These are phyloP conservation scores for Cardiocondyla obscurior DNA, from an alignment of 1,140 invertebrate genomes.

Conservation along the genomic window DNA sequence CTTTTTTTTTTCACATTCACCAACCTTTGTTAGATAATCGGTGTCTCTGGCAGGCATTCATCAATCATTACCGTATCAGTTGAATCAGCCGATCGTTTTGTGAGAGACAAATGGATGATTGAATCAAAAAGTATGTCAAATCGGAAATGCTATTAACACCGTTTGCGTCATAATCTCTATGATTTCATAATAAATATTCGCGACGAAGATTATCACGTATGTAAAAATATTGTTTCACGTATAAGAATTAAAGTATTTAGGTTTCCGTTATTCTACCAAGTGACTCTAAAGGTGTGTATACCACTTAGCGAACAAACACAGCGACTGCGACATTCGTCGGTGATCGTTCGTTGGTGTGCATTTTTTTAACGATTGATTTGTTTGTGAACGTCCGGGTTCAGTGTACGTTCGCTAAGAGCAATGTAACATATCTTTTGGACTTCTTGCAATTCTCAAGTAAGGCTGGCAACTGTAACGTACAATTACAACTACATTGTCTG, in stretches of 20 bases:
- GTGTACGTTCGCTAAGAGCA: too few species aligned
- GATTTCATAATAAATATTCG: background rate
- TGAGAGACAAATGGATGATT: constrained; percentile 47
- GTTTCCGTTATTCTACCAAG: background rate
- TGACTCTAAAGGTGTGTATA: too few species aligned
- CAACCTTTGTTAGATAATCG: constrained; percentile 57
- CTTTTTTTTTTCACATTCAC: constrained; percentile 47
- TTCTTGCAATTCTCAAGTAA: constrained; percentile 7
- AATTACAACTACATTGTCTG: constrained; percentile 13
- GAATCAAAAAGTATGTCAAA: constrained; percentile 45
- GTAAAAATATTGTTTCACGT: background rate
- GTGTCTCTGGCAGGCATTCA: constrained; percentile 63
- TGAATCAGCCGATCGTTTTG: constrained; percentile 26
- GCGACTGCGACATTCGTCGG: too few species aligned
- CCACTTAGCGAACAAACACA: too few species aligned
- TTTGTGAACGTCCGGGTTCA: too few species aligned
- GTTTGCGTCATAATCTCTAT: background rate
- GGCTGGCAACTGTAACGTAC: background rate
- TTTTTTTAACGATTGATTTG: too few species aligned
- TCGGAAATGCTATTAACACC: background rate
- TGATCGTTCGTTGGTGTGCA: too few species aligned
- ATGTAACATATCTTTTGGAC: background rate
- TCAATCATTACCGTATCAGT: constrained; percentile 67
- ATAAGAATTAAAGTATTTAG: constrained; percentile 2
- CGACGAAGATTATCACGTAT: background rate